These are phyloP conservation scores for Dicyema japonicum DNA, from an alignment of 1,140 invertebrate genomes.

Conservation along the genomic window DNA sequence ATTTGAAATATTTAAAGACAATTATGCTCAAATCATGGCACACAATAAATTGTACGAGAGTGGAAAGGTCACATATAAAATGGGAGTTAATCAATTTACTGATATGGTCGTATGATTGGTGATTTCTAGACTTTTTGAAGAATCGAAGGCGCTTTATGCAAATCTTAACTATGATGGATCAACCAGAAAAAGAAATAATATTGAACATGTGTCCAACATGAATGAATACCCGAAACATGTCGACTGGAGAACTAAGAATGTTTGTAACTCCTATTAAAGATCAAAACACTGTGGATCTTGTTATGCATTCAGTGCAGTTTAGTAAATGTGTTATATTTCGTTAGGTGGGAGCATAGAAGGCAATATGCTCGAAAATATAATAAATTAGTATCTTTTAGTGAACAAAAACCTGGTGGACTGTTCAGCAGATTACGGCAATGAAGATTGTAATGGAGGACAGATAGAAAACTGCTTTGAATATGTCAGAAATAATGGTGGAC, in stretches of 20 bases:
- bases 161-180: no score
- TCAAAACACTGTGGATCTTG: constrained; percentile 15
- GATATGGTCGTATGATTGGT: no score
- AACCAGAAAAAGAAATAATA: no score
- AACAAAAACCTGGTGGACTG: constrained; percentile 23
- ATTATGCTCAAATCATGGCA: no score
- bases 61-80: no score
- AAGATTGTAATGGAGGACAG: constrained; percentile 12
- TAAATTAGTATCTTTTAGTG: constrained; percentile 8
- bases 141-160: no score
- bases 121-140: no score
- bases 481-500: constrained; percentile 5
- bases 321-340: no score
- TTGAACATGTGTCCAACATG: no score
- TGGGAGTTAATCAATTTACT: no score
- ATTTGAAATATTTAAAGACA: no score
- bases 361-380: constrained; percentile 7
- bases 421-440: constrained; percentile 7
- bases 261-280: constrained; percentile 13
- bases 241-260: constrained; percentile 10
- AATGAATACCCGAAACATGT: constrained; percentile 6
- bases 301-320: constrained; percentile 12
- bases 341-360: constrained; percentile 53
- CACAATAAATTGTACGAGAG: no score
- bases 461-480: constrained; percentile 16